Base-by-base conservation (phyloP, 2,888 invertebrate species). In the Hydraecia micacea region DNA sequence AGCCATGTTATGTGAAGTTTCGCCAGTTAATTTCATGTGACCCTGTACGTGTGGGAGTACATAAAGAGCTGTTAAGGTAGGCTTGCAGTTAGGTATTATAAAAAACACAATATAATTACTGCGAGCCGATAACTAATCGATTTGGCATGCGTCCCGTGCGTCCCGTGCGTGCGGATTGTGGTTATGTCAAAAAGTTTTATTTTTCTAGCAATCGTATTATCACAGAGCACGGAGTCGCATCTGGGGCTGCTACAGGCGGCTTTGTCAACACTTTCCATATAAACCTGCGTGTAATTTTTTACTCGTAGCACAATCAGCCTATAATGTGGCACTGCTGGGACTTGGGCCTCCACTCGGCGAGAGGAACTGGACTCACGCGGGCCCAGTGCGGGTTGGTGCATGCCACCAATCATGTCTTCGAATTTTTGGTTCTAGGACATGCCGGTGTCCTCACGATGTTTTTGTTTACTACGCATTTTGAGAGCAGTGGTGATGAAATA, bases 11-110 rank as follows among this genome's bases (percentile, higher is more conserved):
- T 21, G 28, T 60, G 15, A 32, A 68, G 28, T 69, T 42, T 52
- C 1, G 13, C 39, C 21, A 60, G 49, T 68, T 69, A 15, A 15
- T 62, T 18, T 52, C 32, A 62, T 52, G 25, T 32, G 32, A 52
- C 49, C 49, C 8, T 69, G n/a, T 15, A 3, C 15, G 11, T 8
- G 18, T 4, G 18, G n/a, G n/a, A n/a, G n/a, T 58, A 58, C 21
- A 49, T 49, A 13, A 66, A n/a, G 9, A 42, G 32, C 21, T 60
- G 75, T 81, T 81, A 75, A 36, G 82, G 79, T 79, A 74, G 82
- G 75, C 66, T 36, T 42, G n/a, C 7, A 42, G 28, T 28, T 75
- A 67, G 58, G 36, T 82, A 60, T 52, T 42, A 52, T 52, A 25
- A 52, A 32, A 36, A 42, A 42, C 58, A 13, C 69, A 81, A 60